Conservation (phyloP, 2,113 vertebrate genomes). For the Phocoena phocoena region DNA sequence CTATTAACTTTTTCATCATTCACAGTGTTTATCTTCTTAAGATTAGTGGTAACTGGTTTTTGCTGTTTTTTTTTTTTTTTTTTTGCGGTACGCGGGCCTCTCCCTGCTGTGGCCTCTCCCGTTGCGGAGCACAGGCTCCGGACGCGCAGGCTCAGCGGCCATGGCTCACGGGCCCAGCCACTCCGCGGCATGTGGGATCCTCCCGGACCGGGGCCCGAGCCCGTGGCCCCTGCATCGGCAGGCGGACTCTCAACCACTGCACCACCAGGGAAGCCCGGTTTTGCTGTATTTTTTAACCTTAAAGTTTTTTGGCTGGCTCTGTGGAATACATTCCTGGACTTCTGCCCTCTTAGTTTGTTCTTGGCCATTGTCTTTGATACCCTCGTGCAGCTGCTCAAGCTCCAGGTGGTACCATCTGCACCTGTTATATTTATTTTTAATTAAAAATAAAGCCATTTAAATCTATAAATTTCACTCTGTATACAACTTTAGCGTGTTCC, state of each 20-base stretch:
- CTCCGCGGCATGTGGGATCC: no score
- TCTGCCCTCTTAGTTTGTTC: constrained; percentile 88
- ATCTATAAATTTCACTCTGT: not conserved
- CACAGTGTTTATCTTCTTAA: constrained; percentile 90
- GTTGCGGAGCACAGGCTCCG: no score
- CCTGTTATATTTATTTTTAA: constrained; percentile 20
- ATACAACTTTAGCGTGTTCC: not conserved
- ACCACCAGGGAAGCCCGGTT: constrained; percentile 62
- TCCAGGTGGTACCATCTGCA: accelerated
- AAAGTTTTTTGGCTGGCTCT: constrained; percentile 86
- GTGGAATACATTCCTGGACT: constrained; percentile 89
- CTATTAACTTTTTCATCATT: constrained; percentile 91
- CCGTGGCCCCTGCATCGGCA: no score
- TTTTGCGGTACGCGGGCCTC: no score
- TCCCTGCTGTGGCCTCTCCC: no score
- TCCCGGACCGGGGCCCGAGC: no score
- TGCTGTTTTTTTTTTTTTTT: constrained; percentile 80
- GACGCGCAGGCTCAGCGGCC: no score
- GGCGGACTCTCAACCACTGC: no score
- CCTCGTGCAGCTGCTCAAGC: accelerated
- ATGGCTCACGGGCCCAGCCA: no score
- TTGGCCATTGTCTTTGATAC: constrained; percentile 86
- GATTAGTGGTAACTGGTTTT: constrained; percentile 87
- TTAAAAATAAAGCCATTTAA: constrained; percentile 2
- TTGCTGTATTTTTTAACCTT: constrained; percentile 92